A percentile compares a stretch with the other conserved stretches of the same genome.
phyloP scores from a whole-genome alignment of 2,797 vertebrate genomes.

The Alfaro cultratus region DNA sequence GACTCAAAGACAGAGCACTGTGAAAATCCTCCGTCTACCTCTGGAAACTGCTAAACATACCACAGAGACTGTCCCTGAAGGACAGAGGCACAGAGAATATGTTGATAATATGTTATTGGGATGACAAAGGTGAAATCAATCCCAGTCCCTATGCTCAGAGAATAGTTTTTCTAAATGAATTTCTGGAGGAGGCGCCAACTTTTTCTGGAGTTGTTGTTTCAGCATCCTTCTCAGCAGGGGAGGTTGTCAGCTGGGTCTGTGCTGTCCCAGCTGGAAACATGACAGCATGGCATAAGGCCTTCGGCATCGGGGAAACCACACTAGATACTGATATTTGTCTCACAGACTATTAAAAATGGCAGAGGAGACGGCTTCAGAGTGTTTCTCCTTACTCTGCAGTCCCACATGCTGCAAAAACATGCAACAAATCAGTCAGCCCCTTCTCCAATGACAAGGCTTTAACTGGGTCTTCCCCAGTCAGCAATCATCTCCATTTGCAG shows the following conservation, averaged over 20 bases:
- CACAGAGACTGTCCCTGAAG: not conserved
- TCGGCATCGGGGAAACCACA: not conserved
- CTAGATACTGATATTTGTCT: not conserved
- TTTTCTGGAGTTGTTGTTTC: not conserved
- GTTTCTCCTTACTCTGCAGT: not conserved
- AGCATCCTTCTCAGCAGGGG: not conserved
- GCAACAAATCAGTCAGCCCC: not conserved
- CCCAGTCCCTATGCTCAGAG: not conserved
- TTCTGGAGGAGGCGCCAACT: not conserved
- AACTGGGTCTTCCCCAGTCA: not conserved
- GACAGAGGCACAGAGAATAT: not conserved
- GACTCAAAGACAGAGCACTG: conserved; percentile 53
- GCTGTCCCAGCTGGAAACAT: not conserved
- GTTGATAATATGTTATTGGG: conserved; percentile 6
- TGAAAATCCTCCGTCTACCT: not conserved
- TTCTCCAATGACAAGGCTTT: not conserved
- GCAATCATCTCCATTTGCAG: not conserved
- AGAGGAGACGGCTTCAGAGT: not conserved
- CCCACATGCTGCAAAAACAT: not conserved
- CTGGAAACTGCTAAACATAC: not conserved
- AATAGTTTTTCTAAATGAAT: not conserved
- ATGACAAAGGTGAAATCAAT: not conserved
- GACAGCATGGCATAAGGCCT: not conserved
- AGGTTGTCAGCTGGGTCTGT: not conserved
- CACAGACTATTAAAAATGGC: not conserved